Evolutionary conservation across 1,140 invertebrate species (phyloP).

Genomic region (Dendroctonus valens): DNA sequence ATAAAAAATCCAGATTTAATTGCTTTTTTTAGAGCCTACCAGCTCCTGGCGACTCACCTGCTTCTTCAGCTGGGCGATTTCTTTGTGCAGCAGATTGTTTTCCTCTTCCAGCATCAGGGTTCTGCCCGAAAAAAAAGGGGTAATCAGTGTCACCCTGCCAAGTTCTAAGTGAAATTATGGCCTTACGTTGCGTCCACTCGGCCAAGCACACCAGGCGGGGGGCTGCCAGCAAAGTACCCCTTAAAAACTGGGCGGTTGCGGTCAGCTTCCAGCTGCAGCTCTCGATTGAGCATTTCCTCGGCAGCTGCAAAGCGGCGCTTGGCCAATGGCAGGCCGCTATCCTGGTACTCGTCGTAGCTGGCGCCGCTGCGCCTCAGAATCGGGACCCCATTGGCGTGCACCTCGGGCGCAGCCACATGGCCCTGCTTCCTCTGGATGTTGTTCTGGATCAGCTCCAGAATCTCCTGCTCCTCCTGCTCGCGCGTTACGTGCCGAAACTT

Average conservation of each 20-base stretch:
- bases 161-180: conserved; percentile 1
- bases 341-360: conserved; percentile 40
- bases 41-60: conserved; percentile 56
- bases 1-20: too few relatives aligned
- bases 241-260: conserved; percentile 40
- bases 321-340: conserved; percentile 39
- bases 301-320: conserved; percentile 41
- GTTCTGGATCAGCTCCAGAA: conserved; percentile 45
- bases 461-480: conserved; percentile 52
- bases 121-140: conserved; percentile 48
- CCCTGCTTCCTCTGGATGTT: conserved; percentile 36
- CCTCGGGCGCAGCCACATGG: too few relatives aligned
- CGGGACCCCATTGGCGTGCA: not conserved
- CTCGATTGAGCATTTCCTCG: conserved; percentile 33
- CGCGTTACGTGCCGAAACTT: conserved; percentile 58
- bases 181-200: conserved; percentile 43
- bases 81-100: conserved; percentile 67
- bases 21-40: too few relatives aligned
- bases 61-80: conserved; percentile 73
- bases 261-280: conserved; percentile 24
- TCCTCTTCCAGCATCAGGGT: conserved; percentile 70
- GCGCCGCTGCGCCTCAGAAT: conserved; percentile 25
- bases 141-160: not conserved
- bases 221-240: conserved; percentile 48
- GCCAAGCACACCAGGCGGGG: conserved; percentile 44